Conservation (phyloP, 2,113 vertebrate genomes). For the Ailurus styani region DNA sequence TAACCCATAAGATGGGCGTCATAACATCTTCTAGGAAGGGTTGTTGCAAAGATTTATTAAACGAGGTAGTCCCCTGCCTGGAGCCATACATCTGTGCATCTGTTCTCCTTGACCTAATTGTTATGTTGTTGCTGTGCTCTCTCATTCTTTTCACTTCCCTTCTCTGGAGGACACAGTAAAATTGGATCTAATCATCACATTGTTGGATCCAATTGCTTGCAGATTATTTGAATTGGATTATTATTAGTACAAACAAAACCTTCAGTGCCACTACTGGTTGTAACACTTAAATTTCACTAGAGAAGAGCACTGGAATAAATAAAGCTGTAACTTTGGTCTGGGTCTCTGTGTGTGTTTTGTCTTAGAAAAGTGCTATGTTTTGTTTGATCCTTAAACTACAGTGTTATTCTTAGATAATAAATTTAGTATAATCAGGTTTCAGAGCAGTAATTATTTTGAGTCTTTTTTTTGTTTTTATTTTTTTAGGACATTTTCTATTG, state of each 20-base stretch:
- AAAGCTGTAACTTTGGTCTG: neutral
- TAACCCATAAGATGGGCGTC: neutral
- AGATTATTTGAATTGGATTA: neutral
- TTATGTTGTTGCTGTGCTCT: neutral
- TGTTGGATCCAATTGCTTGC: neutral
- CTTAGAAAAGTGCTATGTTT: neutral
- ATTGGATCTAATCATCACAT: neutral
- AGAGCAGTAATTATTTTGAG: neutral
- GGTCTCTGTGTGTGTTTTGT: neutral
- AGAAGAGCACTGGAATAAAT: neutral
- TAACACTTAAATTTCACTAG: neutral
- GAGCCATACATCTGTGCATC: neutral
- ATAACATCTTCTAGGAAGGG: neutral
- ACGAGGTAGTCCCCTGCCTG: neutral
- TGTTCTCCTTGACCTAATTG: neutral
- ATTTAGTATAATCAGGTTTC: neutral
- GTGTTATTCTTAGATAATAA: neutral
- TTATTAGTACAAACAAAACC: neutral
- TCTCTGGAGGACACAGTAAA: neutral
- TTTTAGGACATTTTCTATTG: constrained; percentile 88
- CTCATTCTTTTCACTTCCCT: neutral
- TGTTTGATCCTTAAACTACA: neutral
- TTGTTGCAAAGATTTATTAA: constrained; percentile 31
- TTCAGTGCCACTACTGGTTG: neutral
- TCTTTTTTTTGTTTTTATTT: constrained; percentile 33